These are phyloP conservation scores for Ctenochaetus hawaiiensis DNA, from an alignment of 2,797 vertebrate genomes.

Conservation along the genomic window DNA sequence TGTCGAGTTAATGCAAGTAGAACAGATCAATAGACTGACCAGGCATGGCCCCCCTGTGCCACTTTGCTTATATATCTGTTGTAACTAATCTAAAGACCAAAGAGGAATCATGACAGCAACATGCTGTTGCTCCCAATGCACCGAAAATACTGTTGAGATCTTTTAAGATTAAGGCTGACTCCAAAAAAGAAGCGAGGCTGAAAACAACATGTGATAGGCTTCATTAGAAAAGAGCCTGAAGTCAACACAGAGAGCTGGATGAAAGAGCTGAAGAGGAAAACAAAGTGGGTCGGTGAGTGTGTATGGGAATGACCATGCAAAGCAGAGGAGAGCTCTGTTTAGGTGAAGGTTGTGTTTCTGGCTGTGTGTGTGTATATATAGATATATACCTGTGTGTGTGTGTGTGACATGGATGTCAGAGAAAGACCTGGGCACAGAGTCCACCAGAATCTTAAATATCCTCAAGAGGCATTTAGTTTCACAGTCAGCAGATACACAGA, in stretches of 20 bases:
- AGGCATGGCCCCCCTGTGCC: conserved; percentile 34
- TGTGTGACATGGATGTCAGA: conserved; percentile 58
- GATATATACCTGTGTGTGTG: conserved; percentile 13
- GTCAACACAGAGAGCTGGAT: conserved; percentile 50
- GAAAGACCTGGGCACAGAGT: conserved; percentile 45
- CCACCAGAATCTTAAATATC: conserved; percentile 71
- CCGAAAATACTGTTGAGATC: conserved; percentile 29
- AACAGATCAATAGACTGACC: conserved; percentile 53
- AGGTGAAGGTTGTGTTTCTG: conserved; percentile 29
- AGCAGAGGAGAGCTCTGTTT: conserved; percentile 31
- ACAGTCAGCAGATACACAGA: conserved; percentile 62
- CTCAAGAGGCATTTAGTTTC: conserved; percentile 63
- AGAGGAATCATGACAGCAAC: conserved; percentile 30
- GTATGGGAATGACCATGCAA: conserved; percentile 36
- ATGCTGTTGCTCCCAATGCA: conserved; percentile 11
- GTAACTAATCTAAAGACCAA: conserved; percentile 14
- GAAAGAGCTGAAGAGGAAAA: conserved; percentile 49
- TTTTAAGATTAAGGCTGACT: conserved; percentile 30
- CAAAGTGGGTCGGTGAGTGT: conserved; percentile 54
- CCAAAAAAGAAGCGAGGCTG: conserved; percentile 62
- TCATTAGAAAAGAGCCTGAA: conserved; percentile 67
- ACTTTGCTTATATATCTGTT: conserved; percentile 38
- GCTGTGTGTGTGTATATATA: conserved; percentile 12
- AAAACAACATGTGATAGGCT: conserved; percentile 72
- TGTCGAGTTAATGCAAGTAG: conserved; percentile 52